A percentile compares a stretch with the other conserved stretches of the same genome.
These are phyloP conservation scores for Psittacus erithacus DNA, from an alignment of 2,113 vertebrate genomes.

Conservation along the genomic window DNA sequence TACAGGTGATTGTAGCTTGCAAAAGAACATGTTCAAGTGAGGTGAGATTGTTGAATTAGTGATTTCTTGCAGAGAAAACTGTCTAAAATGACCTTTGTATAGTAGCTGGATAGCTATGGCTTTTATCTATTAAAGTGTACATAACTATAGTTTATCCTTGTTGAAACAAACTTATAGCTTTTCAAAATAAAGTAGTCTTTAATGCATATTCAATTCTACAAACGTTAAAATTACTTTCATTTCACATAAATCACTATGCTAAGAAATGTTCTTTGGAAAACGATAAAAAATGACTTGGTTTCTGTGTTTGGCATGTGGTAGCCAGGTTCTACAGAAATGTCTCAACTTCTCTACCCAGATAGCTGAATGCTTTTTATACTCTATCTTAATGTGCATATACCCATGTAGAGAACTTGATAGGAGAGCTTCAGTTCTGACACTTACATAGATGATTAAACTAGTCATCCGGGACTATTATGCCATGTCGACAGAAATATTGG, in stretches of 20 bases:
- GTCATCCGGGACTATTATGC: no score
- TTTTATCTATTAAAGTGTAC: neutral
- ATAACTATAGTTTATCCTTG: neutral
- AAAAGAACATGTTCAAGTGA: neutral
- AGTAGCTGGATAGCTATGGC: neutral
- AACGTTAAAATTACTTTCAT: neutral
- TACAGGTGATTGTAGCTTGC: neutral
- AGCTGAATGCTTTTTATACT: neutral
- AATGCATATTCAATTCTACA: neutral
- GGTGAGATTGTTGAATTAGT: neutral
- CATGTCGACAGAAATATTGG: neutral
- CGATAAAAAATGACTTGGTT: neutral
- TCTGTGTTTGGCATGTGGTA: neutral
- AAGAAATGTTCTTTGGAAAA: neutral
- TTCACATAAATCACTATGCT: neutral
- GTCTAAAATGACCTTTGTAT: neutral
- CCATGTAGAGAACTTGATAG: neutral
- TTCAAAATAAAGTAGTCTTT: neutral
- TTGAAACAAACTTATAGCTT: neutral
- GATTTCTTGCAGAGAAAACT: neutral
- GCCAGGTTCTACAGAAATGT: neutral
- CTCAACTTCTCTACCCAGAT: neutral
- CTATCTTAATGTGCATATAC: neutral
- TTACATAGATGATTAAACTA: neutral
- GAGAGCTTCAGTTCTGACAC: neutral